Base-by-base conservation (phyloP, 2,888 invertebrate genomes). In the Pteria penguin region DNA sequence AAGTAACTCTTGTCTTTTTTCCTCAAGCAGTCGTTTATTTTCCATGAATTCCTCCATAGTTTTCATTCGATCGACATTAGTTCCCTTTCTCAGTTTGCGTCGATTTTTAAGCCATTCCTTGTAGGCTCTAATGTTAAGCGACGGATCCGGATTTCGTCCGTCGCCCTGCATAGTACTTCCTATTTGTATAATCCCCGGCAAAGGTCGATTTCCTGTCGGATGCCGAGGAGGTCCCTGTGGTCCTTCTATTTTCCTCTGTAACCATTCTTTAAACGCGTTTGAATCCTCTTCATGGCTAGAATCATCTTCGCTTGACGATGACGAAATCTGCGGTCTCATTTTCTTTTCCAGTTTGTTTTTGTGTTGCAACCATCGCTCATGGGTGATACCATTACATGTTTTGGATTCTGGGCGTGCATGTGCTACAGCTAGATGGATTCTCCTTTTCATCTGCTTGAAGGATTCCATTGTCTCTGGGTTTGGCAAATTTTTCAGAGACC, bases 1-100 rank as follows among this genome's bases (percentile, higher is more conserved):
- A 29, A 88, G 62, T 29, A 88, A 73, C 54, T 84, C 78, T 55
- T 88, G 84, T 32, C 87, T 70, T 57, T 84, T 85, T 69, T 86
- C 84, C 69, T 86, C 86, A n/a, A 87, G 52, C 24, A 69, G 68
- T 65, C 72, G 76, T 58, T 81, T 87, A 4, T 84, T 82, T 24
- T 72, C 29, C 71, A 77, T 79, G 32, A 83, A 78, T 62, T 84
- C 83, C 33, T 80, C 71, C 31, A 79, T 68, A 2, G 76, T 80
- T 69, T 76, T 80, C 11, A 73, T 52, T 11, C 78, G 62, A n/a
- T 62, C 71, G 70, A 77, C 33, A 60, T 77, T 75, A 2, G 69
- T 69, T 2, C 63, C 65, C 5, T 67, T 69, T 52, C 32, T 70
- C 14, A 29, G 36, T 8, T 36, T 54, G 60, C 36, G 55, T 29